These are phyloP conservation scores for Amphipoea oculea DNA, from an alignment of 2,888 invertebrate species.

Conservation along the genomic window DNA sequence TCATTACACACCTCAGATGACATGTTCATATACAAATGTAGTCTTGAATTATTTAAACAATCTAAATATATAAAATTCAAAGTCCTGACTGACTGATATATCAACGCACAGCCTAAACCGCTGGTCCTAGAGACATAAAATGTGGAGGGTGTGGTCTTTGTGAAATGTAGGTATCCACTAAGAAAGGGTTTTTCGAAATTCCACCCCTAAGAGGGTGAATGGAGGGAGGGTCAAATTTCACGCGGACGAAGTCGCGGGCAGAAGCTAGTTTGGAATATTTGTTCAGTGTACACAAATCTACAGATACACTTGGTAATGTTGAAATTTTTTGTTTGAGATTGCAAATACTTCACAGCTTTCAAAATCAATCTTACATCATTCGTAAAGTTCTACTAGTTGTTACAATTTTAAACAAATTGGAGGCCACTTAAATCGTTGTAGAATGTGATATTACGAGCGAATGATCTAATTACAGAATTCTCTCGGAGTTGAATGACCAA, in stretches of 20 bases:
- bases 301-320: neutral
- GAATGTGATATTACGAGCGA: slow-evolving; percentile 64
- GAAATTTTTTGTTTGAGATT: slow-evolving; percentile 24
- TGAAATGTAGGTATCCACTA: too few species aligned
- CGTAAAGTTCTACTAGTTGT: slow-evolving; percentile 25
- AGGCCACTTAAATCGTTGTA: slow-evolving; percentile 58
- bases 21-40: slow-evolving; percentile 14
- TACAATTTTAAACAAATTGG: slow-evolving; percentile 56
- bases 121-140: too few species aligned
- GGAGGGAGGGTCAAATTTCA: too few species aligned
- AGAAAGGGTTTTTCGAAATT: too few species aligned
- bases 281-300: slow-evolving; percentile 12
- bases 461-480: slow-evolving; percentile 68
- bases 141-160: too few species aligned
- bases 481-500: slow-evolving; percentile 70
- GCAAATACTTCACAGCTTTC: slow-evolving; percentile 14
- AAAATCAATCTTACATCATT: slow-evolving; percentile 33
- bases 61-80: neutral
- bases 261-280: slow-evolving; percentile 14
- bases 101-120: too few species aligned
- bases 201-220: too few species aligned
- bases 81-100: too few species aligned
- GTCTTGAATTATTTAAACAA: slow-evolving; percentile 17
- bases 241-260: too few species aligned
- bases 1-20: slow-evolving; percentile 11